Conservation (phyloP, 2,113 vertebrate species). For the Cryptoleucopteryx plumbea region DNA sequence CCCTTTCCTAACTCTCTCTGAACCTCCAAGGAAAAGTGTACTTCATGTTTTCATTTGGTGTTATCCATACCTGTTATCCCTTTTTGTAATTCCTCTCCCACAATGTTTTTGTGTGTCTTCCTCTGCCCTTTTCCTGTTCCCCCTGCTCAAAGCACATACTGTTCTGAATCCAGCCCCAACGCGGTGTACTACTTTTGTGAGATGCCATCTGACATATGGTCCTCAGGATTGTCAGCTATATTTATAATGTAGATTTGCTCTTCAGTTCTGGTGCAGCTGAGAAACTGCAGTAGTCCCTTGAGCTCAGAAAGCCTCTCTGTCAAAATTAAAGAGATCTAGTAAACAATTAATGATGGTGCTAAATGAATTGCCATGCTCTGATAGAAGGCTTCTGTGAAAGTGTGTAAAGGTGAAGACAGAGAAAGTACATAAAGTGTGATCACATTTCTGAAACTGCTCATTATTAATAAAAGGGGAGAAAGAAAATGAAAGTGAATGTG, state of each 20-base stretch:
- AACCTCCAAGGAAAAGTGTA: not conserved
- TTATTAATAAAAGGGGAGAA: constrained; percentile 39
- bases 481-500: constrained; percentile 39
- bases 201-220: not conserved
- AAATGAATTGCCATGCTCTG: not conserved
- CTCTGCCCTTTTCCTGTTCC: not conserved
- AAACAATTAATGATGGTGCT: constrained; percentile 16
- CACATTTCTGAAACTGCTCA: not conserved
- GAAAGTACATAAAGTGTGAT: not conserved
- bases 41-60: not conserved
- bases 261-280: not conserved
- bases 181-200: not conserved
- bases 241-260: not conserved
- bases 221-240: not conserved
- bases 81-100: not conserved
- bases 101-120: not conserved
- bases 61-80: not conserved
- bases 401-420: not conserved
- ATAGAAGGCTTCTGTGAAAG: not conserved
- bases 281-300: not conserved
- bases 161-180: not conserved
- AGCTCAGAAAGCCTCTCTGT: not conserved
- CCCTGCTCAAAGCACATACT: too few relatives aligned
- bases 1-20: not conserved
- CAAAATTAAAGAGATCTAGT: not conserved